phyloP scores from a whole-genome alignment of 2,888 invertebrate species.

The Galeopsomyia nigrocyanea region DNA sequence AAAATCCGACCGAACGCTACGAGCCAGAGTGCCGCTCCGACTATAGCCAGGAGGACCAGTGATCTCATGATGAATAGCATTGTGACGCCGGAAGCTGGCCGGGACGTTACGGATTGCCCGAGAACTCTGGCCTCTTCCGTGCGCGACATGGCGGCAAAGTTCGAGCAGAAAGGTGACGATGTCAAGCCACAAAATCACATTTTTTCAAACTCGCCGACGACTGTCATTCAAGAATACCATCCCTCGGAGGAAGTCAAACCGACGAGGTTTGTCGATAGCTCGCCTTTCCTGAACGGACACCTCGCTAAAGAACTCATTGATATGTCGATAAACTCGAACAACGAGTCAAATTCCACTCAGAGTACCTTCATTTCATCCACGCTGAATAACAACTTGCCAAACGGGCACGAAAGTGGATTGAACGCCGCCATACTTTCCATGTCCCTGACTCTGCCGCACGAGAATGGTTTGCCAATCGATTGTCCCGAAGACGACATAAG shows the following conservation, averaged over 20 bases:
- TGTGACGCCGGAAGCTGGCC: conserved; percentile 54
- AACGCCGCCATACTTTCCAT: conserved; percentile 64
- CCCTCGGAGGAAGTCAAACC: conserved; percentile 50
- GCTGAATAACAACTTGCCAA: conserved; percentile 29
- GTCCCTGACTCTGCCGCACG: conserved; percentile 69
- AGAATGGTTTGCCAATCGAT: conserved; percentile 69
- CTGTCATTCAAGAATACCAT: conserved; percentile 49
- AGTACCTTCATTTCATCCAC: conserved; percentile 49
- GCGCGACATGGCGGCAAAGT: conserved; percentile 85
- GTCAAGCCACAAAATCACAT: conserved; percentile 53
- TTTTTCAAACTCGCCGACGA: conserved; percentile 47
- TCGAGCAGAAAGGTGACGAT: conserved; percentile 74
- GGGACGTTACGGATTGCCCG: conserved; percentile 63
- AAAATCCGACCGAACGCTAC: conserved; percentile 51
- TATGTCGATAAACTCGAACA: conserved; percentile 50
- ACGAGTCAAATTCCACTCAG: conserved; percentile 59
- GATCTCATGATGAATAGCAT: conserved; percentile 63
- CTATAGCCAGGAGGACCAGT: conserved; percentile 61
- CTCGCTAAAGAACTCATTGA: conserved; percentile 43
- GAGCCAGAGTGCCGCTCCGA: conserved; percentile 49
- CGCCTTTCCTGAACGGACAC: conserved; percentile 43
- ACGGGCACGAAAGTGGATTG: conserved; percentile 56
- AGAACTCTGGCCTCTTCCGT: conserved; percentile 70
- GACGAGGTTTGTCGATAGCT: conserved; percentile 49
- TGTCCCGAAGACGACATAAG: conserved; percentile 66